Conservation (phyloP, 2,797 vertebrate species). For the Rhabdomys pumilio region DNA sequence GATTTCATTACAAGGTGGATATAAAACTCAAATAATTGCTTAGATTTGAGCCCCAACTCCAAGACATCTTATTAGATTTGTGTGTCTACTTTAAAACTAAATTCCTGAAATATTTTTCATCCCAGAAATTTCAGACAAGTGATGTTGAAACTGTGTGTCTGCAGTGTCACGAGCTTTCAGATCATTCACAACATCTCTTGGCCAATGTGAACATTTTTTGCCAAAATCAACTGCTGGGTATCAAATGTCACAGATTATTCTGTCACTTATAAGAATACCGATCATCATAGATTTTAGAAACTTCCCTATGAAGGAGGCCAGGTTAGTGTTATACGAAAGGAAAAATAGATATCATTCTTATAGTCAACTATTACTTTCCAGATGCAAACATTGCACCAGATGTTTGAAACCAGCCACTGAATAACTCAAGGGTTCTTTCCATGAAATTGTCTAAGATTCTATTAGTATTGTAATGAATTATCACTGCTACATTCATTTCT, state of each 20-base stretch:
- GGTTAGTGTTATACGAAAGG: not conserved
- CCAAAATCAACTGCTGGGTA: not conserved
- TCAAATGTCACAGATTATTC: not conserved
- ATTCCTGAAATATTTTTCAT: not conserved
- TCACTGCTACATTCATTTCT: not conserved
- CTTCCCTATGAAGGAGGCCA: not conserved
- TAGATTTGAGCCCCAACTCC: not conserved
- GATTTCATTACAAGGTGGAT: not conserved
- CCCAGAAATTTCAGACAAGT: not conserved
- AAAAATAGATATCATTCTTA: not conserved
- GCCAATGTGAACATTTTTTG: not conserved
- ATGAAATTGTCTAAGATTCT: not conserved
- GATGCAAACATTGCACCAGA: not conserved
- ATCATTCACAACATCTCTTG: not conserved
- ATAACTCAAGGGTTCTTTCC: not conserved
- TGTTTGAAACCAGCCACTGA: not conserved
- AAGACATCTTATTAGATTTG: not conserved
- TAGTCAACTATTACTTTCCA: not conserved
- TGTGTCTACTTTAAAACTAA: not conserved
- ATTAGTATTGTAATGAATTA: not conserved
- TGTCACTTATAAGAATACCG: not conserved
- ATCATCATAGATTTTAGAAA: slow-evolving; percentile 18
- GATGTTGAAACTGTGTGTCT: not conserved
- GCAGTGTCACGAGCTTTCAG: not conserved
- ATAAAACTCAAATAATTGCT: not conserved